phyloP scores from a whole-genome alignment of 1,140 invertebrate species.

The Fopius arisanus region DNA sequence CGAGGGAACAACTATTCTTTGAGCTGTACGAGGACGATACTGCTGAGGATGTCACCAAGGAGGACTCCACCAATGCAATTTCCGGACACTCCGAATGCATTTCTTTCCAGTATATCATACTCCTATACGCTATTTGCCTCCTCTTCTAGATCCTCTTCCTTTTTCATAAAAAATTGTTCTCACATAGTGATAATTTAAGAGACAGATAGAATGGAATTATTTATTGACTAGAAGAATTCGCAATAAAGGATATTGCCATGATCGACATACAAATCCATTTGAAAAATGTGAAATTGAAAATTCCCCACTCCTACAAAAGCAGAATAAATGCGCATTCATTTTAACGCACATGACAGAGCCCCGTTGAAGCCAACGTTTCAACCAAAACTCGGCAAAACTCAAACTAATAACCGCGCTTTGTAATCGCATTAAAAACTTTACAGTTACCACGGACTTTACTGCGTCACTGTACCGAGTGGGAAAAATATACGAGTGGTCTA shows the following conservation, averaged over 20 bases:
- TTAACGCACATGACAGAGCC: background rate
- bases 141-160: background rate
- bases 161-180: background rate
- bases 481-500: background rate
- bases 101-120: background rate
- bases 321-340: background rate
- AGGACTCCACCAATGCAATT: background rate
- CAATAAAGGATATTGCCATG: too few species aligned
- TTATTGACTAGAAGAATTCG: too few species aligned
- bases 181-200: background rate
- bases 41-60: background rate
- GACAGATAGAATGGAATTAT: too few species aligned
- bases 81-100: background rate
- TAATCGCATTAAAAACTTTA: constrained; percentile 30
- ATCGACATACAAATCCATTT: too few species aligned
- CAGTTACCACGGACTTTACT: background rate
- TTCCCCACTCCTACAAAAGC: background rate
- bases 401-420: constrained; percentile 27
- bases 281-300: background rate
- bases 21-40: constrained; percentile 13
- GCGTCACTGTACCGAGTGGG: background rate
- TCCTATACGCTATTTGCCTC: background rate
- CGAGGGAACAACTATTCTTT: constrained; percentile 26
- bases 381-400: constrained; percentile 23
- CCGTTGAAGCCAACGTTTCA: background rate